phyloP scores from a whole-genome alignment of 37 sponge, comb jelly and placozoan genomes.

The Cladorhizidae sp. region DNA sequence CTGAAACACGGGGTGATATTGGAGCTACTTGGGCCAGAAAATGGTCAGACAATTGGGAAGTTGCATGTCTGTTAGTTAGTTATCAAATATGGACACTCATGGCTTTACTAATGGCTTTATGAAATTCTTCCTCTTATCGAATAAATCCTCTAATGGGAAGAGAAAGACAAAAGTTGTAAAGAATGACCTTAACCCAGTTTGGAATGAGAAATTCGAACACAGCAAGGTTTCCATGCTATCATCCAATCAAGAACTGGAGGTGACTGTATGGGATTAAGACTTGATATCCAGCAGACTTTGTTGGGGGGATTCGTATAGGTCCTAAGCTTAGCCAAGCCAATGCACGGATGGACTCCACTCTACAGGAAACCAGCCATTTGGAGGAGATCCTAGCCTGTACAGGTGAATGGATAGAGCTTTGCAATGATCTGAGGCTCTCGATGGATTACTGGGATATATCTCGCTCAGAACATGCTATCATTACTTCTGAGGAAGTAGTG shows the following conservation, averaged over 20 bases:
- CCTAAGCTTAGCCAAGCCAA: slow-evolving; percentile 21
- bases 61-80: slow-evolving; percentile 30
- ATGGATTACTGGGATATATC: slow-evolving; percentile 17
- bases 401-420: slow-evolving; percentile 56
- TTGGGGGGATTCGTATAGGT: slow-evolving; percentile 64
- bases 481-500: too few relatives aligned
- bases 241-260: slow-evolving; percentile 47
- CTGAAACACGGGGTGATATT: neutral
- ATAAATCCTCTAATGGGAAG: slow-evolving; percentile 30
- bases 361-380: slow-evolving; percentile 63
- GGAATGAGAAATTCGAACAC: slow-evolving; percentile 45
- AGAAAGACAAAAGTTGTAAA: slow-evolving; percentile 51
- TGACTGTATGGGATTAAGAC: slow-evolving; percentile 60
- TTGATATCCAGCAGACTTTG: slow-evolving; percentile 22
- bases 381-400: slow-evolving; percentile 33
- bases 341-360: slow-evolving; percentile 60
- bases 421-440: slow-evolving; percentile 40
- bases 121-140: slow-evolving; percentile 46
- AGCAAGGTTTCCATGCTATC: slow-evolving; percentile 35
- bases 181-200: slow-evolving; percentile 59
- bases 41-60: neutral
- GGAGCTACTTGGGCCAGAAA: neutral
- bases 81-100: slow-evolving; percentile 3
- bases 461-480: too few relatives aligned
- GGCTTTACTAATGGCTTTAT: slow-evolving; percentile 18